Percentiles rank a stretch among this genome's conserved stretches.
Conservation (phyloP, 2,113 vertebrate genomes). For the Otolemur garnettii region DNA sequence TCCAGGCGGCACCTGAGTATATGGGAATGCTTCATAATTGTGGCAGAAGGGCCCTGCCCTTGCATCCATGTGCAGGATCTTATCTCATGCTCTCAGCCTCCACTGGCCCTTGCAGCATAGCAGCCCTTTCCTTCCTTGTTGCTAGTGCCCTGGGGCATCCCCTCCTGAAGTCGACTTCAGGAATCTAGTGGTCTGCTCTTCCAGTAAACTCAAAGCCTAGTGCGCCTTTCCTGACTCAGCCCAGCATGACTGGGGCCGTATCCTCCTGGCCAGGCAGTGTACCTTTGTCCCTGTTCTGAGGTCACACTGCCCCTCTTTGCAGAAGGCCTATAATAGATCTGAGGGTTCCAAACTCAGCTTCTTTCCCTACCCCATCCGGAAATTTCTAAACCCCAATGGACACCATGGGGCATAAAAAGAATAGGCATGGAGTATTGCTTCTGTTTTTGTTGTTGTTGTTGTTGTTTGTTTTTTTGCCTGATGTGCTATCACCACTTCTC, state of each 20-base stretch:
- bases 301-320: not conserved
- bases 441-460: not conserved
- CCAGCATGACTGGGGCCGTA: not conserved
- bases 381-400: not conserved
- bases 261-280: not conserved
- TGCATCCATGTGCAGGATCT: not conserved
- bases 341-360: not conserved
- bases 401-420: not conserved
- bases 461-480: not conserved
- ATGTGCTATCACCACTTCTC: not conserved
- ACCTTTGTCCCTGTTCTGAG: too few species aligned
- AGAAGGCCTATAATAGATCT: not conserved
- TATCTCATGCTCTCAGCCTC: not conserved
- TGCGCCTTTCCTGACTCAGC: not conserved
- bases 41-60: not conserved
- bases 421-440: not conserved
- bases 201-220: not conserved
- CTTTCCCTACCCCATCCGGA: not conserved
- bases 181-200: not conserved
- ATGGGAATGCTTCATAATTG: not conserved
- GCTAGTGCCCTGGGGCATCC: not conserved
- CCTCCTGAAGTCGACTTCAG: too few species aligned
- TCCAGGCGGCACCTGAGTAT: not conserved
- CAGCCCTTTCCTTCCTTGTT: not conserved
- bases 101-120: not conserved